Evolutionary conservation across 2,888 invertebrate species (phyloP).

Genomic region (Alentia gelatinosa): DNA sequence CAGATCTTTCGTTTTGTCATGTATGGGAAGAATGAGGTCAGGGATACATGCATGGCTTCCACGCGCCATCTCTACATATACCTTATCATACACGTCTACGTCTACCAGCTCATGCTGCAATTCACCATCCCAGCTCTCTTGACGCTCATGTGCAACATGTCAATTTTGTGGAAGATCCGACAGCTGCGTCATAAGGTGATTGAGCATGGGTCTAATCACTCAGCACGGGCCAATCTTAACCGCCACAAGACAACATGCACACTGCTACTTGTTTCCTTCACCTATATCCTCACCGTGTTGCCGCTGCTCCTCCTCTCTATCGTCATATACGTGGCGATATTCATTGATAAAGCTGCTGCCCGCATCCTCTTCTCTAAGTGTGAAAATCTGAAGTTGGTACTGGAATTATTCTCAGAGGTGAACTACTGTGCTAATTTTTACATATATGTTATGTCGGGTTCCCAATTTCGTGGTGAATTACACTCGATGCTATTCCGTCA

Average conservation of each 20-base stretch:
- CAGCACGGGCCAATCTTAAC: slow-evolving; percentile 14
- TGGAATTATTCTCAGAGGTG: slow-evolving; percentile 69
- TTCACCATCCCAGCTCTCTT: slow-evolving; percentile 72
- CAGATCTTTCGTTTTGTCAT: slow-evolving; percentile 74
- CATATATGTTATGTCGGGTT: slow-evolving; percentile 74
- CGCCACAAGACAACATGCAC: slow-evolving; percentile 72
- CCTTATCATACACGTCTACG: slow-evolving; percentile 71
- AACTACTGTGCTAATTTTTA: slow-evolving; percentile 75
- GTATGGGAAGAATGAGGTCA: slow-evolving; percentile 64
- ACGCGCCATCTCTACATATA: slow-evolving; percentile 65
- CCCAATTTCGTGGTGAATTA: slow-evolving; percentile 71
- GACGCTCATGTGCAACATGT: slow-evolving; percentile 73
- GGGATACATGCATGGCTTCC: slow-evolving; percentile 52
- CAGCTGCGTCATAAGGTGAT: slow-evolving; percentile 59
- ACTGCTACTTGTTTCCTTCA: slow-evolving; percentile 73
- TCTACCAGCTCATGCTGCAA: slow-evolving; percentile 73
- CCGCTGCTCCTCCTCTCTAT: slow-evolving; percentile 71
- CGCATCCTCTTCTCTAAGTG: slow-evolving; percentile 60
- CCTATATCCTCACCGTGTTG: slow-evolving; percentile 71
- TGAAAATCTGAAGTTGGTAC: slow-evolving; percentile 65
- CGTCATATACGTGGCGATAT: slow-evolving; percentile 67
- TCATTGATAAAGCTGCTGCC: slow-evolving; percentile 59
- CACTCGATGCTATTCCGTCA: slow-evolving; percentile 63
- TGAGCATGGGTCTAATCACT: slow-evolving; percentile 30
- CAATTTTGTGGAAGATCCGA: slow-evolving; percentile 72